Percentiles rank a stretch among this genome's conserved stretches.
phyloP scores from a whole-genome alignment of 53 echinoderm and acorn worm species.

The Crossaster papposus region DNA sequence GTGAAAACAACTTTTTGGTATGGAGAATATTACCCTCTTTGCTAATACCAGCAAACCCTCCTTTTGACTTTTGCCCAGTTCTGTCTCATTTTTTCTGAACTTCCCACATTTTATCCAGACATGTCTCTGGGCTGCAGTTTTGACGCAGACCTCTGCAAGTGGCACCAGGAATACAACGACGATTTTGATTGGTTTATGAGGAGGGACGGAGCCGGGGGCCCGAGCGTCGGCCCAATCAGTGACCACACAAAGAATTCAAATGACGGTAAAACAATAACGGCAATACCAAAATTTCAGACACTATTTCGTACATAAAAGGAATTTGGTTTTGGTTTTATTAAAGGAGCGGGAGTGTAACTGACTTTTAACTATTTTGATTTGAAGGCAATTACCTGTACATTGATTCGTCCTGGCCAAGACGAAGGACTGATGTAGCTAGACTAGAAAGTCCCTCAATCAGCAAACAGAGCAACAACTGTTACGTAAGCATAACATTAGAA shows the following conservation, averaged over 20 bases:
- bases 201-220: slow-evolving; percentile 38
- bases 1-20: too few relatives aligned
- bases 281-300: too few relatives aligned
- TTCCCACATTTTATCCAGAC: too few relatives aligned
- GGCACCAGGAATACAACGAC: slow-evolving; percentile 72
- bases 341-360: neutral
- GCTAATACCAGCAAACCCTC: too few relatives aligned
- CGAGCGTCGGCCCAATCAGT: slow-evolving; percentile 61
- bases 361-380: neutral
- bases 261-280: slow-evolving; percentile 9
- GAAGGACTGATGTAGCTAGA: slow-evolving; percentile 62
- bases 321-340: too few relatives aligned
- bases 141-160: slow-evolving; percentile 64
- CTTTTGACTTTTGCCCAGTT: too few relatives aligned
- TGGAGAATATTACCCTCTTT: too few relatives aligned
- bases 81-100: neutral
- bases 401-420: slow-evolving; percentile 64
- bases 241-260: slow-evolving; percentile 61
- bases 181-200: slow-evolving; percentile 68
- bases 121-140: slow-evolving; percentile 62
- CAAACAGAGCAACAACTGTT: slow-evolving; percentile 48
- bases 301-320: too few relatives aligned
- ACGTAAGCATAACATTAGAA: slow-evolving; percentile 9
- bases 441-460: slow-evolving; percentile 62
- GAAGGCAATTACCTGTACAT: slow-evolving; percentile 74